phyloP scores from a whole-genome alignment of 1,140 invertebrate genomes.

The Aphis craccivora region DNA sequence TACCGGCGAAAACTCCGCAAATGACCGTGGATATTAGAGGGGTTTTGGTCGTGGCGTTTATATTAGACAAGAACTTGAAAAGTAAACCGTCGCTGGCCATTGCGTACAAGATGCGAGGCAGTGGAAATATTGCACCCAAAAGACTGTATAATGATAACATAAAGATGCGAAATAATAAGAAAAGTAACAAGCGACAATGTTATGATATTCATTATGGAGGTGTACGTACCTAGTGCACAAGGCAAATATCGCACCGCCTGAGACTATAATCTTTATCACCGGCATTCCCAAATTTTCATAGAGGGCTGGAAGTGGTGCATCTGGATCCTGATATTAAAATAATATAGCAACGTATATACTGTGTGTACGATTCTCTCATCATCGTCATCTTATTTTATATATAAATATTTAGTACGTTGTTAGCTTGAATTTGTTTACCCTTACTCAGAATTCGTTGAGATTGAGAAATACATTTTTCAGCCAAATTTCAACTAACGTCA shows the following conservation, averaged over 20 bases:
- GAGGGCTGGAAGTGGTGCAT: slow-evolving; percentile 84
- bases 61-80: slow-evolving; percentile 77
- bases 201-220: neutral
- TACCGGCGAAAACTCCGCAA: slow-evolving; percentile 61
- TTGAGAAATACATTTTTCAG: too few relatives aligned
- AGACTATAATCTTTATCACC: slow-evolving; percentile 87
- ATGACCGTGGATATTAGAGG: slow-evolving; percentile 61
- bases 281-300: slow-evolving; percentile 75
- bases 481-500: neutral
- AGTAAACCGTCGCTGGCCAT: slow-evolving; percentile 89
- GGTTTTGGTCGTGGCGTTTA: slow-evolving; percentile 66
- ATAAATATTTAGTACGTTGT: neutral
- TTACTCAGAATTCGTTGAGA: too few relatives aligned
- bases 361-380: too few relatives aligned
- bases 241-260: slow-evolving; percentile 69
- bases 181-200: neutral
- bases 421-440: too few relatives aligned
- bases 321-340: neutral
- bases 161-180: neutral
- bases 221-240: slow-evolving; percentile 55
- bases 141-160: slow-evolving; percentile 69
- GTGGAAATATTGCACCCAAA: slow-evolving; percentile 82
- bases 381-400: neutral
- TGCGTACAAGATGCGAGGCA: slow-evolving; percentile 86
- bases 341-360: too few relatives aligned